Base-by-base conservation (phyloP, 2,888 invertebrate genomes). In the Urechis unicinctus region DNA sequence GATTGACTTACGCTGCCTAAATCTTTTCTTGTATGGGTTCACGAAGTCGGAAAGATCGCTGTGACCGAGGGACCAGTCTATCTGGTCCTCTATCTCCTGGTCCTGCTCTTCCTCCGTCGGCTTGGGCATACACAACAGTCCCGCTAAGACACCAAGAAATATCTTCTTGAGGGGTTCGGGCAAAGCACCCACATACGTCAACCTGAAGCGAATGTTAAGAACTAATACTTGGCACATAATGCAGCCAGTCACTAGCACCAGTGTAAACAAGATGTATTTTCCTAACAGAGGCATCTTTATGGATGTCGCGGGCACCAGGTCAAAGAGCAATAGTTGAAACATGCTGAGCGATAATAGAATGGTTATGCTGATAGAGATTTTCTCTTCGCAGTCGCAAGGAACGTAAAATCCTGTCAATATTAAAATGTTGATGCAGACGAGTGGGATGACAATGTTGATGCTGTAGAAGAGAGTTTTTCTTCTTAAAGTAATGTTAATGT, bases 351-450 rank as follows among this genome's bases (percentile, higher is more conserved):
- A 36, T 36, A 36, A 36, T 36, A 36, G 36, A 36, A 36, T 36
- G 36, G 36, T 36, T 17, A 36, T 13, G 9, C 9, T 13, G 17
- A 36, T 36, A 17, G 36, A 36, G 17, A 97, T 94, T 79, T 97
- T 98, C 78, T 97, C 97, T 24, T 96, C 95, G 0, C 94, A 94
- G 79, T 97, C 95, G 1, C 94, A 95, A 52, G 97, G 97, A 56
- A 97, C 81, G 72, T 96, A 97, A 78, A 97, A 97, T 1, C 96
- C 96, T 51, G 97, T 81, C 1, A 96, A 91, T n/a, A 96, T 95
- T 17, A 97, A 83, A 73, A 93, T 93, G 13, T 94, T 93, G 64
- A 97, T 95, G 52, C 93, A 91, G 3, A 96, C 92, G 73, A 94
- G 94, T 0, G 95, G 96, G 46, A 96, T 90, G 67, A 96, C 95